Percentiles rank a stretch among this genome's conserved stretches.
Conservation (phyloP, 2,797 vertebrate genomes). For the Sebastes cheni region DNA sequence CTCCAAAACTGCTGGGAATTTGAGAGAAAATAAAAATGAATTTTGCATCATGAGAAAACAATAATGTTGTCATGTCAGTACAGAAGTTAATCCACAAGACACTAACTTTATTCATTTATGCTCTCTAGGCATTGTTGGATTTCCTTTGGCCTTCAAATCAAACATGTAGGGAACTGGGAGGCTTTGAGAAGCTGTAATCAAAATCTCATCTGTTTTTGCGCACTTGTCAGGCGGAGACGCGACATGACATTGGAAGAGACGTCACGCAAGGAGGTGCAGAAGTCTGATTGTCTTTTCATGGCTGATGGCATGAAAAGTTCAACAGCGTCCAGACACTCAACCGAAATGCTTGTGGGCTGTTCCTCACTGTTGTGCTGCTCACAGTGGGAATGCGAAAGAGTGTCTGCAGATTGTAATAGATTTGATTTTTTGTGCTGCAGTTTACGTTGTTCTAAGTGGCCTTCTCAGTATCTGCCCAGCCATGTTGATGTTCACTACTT, state of each 20-base stretch:
- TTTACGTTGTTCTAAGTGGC: neutral
- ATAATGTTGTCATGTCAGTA: neutral
- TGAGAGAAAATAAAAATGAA: neutral
- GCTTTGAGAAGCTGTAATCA: slow-evolving; percentile 1
- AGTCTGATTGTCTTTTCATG: slow-evolving; percentile 20
- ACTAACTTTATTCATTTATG: neutral
- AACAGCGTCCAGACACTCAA: neutral
- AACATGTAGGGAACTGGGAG: neutral
- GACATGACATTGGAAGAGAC: neutral
- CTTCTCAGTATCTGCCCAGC: neutral
- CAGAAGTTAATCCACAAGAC: neutral
- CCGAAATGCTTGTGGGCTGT: neutral
- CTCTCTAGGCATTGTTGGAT: neutral
- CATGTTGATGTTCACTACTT: neutral
- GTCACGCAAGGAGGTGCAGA: neutral
- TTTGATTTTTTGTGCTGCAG: neutral
- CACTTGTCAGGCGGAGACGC: neutral
- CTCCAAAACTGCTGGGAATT: neutral
- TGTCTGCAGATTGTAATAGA: neutral
- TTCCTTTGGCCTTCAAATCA: neutral
- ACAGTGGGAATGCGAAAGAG: neutral
- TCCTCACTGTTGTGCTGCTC: neutral
- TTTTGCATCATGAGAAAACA: neutral
- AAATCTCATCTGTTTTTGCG: neutral
- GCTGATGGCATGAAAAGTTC: slow-evolving; percentile 4